Percentiles rank a stretch among this genome's conserved stretches.
Conservation (phyloP, 2,888 invertebrate genomes). For the Eristalinus sepulchralis region DNA sequence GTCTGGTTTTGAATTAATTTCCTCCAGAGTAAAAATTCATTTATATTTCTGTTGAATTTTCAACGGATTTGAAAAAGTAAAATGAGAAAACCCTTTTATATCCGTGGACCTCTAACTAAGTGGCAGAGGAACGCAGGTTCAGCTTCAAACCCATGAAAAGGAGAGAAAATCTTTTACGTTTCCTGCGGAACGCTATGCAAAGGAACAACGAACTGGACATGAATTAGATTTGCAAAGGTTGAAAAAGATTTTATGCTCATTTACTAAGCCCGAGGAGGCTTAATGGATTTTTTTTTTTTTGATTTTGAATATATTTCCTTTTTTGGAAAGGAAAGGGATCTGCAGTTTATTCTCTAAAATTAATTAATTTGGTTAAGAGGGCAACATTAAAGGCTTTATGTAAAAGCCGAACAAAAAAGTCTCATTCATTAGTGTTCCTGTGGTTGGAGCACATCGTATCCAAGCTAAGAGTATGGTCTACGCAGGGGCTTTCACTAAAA, state of each 20-base stretch:
- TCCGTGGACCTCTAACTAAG: background rate
- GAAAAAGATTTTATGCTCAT: constrained; percentile 8
- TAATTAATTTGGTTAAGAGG: no score
- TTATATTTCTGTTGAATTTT: background rate
- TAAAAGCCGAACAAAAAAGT: no score
- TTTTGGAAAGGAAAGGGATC: background rate
- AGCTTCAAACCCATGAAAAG: background rate
- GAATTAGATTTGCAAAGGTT: constrained; percentile 32
- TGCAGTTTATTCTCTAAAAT: no score
- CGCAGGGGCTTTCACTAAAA: no score
- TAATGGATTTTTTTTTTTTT: background rate
- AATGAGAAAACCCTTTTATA: background rate
- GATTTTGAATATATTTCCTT: background rate
- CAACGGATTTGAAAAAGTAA: background rate
- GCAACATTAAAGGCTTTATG: no score
- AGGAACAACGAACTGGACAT: constrained; percentile 6
- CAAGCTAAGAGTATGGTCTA: no score
- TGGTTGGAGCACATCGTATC: no score
- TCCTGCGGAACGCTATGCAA: background rate
- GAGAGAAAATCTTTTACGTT: background rate
- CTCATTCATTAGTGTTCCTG: no score
- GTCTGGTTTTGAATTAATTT: background rate
- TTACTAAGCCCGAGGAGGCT: background rate
- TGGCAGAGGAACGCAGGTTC: constrained; percentile 6
- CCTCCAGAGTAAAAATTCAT: constrained; percentile 6